Evolutionary conservation across 2,888 invertebrate species (phyloP).

Genomic region (Papilio protenor): DNA sequence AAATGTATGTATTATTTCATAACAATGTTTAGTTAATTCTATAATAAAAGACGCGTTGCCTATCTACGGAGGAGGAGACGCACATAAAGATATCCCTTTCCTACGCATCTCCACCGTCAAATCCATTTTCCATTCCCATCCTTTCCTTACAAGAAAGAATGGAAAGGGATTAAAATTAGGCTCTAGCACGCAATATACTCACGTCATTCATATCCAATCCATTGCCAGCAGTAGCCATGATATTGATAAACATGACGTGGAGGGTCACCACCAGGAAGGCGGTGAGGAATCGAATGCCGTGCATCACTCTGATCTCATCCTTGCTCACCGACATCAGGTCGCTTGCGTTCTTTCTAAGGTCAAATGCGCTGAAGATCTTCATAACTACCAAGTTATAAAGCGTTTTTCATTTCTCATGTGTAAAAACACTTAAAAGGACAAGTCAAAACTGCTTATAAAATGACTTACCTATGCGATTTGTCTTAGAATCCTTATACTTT

Average conservation of each 20-base stretch:
- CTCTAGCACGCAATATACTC: constrained; percentile 23
- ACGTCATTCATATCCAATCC: constrained; percentile 53
- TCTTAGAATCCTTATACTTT: constrained; percentile 10
- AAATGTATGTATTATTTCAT: no score
- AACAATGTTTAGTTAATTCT: no score
- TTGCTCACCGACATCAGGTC: constrained; percentile 49
- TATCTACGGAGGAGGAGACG: no score
- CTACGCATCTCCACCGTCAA: no score
- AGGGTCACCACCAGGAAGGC: constrained; percentile 44
- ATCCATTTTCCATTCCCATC: no score
- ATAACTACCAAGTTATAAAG: constrained; percentile 1
- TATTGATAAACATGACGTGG: constrained; percentile 48
- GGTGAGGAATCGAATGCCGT: constrained; percentile 50
- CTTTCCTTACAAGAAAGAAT: no score
- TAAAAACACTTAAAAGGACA: no score
- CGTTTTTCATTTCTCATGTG: no score
- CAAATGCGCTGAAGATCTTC: constrained; percentile 51
- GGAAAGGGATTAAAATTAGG: no score
- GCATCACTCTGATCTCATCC: constrained; percentile 53
- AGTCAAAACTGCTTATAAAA: no score
- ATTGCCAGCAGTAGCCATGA: constrained; percentile 48
- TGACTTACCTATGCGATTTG: background rate
- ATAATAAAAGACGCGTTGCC: no score
- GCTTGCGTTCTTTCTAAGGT: constrained; percentile 51
- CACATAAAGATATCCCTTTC: no score